Evolutionary conservation across 2,888 invertebrate species (phyloP), one percentile per base, ranked within the genome.

Genomic region (Epistrophe eligans): DNA sequence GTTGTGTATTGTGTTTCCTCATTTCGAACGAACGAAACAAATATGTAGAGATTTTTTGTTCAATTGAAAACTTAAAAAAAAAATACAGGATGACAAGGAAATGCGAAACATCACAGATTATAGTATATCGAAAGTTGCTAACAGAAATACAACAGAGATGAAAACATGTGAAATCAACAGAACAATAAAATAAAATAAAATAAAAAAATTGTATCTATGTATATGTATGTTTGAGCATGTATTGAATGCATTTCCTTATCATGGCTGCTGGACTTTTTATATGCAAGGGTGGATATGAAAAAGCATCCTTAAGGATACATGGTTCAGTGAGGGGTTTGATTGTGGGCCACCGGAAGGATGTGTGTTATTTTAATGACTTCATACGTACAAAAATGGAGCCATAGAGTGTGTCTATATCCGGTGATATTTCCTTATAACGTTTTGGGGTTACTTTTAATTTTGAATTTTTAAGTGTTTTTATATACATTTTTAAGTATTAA

Each of bases 61-160:
- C 60, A 43, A 82, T 74, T 84, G 80, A 76, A 62, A 76, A 50
- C 28, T 58, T 24, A n/a, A 77, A 76, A 72, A 77, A 24, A 35
- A 32, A 32, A 32, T 1, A 28, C 58, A 84, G 84, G 60, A 84
- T 72, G 52, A 70, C 76, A 52, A 64, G 74, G 73, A 79, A 66
- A 67, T 74, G 71, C 64, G 62, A 70, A 80, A 74, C 70, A 55
- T 24, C 62, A 79, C 28, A 50, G 40, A 82, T 62, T 71, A n/a
- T n/a, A 58, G 72, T 45, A 66, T 13, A 70, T 79, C 32, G 73
- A 62, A 79, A 57, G 55, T 35, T 66, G 15, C 32, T 32, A 6
- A 4, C 35, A 58, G 11, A 38, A 81, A 45, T 32, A 81, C 62
- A 70, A 81, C 35, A 52, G 35, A 15, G 7, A 13, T 28, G 4